Conservation (phyloP, 2,888 invertebrate genomes). For the Mycalesis mineus region DNA sequence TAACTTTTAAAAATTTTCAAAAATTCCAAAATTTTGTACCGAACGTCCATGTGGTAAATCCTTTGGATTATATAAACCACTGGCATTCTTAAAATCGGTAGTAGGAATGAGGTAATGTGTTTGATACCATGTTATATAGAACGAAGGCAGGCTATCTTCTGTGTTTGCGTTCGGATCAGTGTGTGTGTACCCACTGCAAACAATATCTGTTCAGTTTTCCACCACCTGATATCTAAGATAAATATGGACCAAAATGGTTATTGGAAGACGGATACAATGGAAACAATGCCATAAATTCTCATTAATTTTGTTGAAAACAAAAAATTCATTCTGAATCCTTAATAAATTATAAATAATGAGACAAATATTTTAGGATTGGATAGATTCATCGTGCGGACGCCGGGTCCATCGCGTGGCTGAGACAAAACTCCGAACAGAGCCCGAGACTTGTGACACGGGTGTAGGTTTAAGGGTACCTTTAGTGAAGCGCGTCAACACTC, state of each 20-base stretch:
- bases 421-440: too few species aligned
- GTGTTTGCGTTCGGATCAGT: slow-evolving; percentile 46
- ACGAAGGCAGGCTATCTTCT: slow-evolving; percentile 35
- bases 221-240: slow-evolving; percentile 38
- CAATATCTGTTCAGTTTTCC: slow-evolving; percentile 42
- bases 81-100: slow-evolving; percentile 23
- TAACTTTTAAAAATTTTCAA: background rate
- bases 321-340: too few species aligned
- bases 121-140: slow-evolving; percentile 34
- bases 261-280: slow-evolving; percentile 13
- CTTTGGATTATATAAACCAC: slow-evolving; percentile 21
- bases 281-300: too few species aligned
- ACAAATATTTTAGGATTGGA: too few species aligned
- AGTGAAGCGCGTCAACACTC: too few species aligned
- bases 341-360: too few species aligned
- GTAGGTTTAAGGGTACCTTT: too few species aligned
- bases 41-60: slow-evolving; percentile 23
- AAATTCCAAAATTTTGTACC: slow-evolving; percentile 4
- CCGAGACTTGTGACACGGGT: too few species aligned
- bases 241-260: slow-evolving; percentile 34
- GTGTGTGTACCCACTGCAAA: slow-evolving; percentile 39
- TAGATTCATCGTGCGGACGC: too few species aligned
- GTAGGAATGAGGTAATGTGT: slow-evolving; percentile 28
- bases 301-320: too few species aligned
- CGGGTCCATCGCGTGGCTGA: too few species aligned